Conservation (phyloP, 2,797 vertebrate species). For the Sebastes variabilis region DNA sequence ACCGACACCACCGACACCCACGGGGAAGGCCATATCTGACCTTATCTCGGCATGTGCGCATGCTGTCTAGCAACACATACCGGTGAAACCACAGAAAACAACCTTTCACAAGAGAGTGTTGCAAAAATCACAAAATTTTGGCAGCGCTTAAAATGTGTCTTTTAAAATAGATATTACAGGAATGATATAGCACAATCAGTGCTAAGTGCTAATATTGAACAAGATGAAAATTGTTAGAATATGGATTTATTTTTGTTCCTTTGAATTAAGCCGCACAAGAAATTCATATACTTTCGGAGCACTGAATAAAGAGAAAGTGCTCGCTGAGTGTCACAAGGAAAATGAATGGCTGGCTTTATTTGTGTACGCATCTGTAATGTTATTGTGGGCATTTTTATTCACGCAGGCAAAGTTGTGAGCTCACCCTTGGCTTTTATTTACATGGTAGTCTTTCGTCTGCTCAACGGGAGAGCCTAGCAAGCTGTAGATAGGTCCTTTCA, state of each 20-base stretch:
- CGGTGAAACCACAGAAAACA: slow-evolving; percentile 30
- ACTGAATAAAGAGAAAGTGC: slow-evolving; percentile 56
- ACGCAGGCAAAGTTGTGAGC: slow-evolving; percentile 75
- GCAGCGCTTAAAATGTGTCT: slow-evolving; percentile 43
- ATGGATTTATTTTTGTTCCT: slow-evolving; percentile 40
- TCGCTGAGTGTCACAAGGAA: slow-evolving; percentile 53
- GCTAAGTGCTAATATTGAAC: neutral
- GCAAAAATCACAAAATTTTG: slow-evolving; percentile 42
- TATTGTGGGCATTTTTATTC: slow-evolving; percentile 79
- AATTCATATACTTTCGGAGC: slow-evolving; percentile 51
- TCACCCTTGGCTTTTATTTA: slow-evolving; percentile 83
- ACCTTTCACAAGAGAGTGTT: slow-evolving; percentile 28
- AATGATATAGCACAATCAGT: slow-evolving; percentile 8
- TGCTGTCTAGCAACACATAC: slow-evolving; percentile 62
- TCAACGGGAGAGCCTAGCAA: slow-evolving; percentile 74
- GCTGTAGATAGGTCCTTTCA: slow-evolving; percentile 80
- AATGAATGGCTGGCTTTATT: slow-evolving; percentile 74
- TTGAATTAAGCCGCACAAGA: slow-evolving; percentile 45
- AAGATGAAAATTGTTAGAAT: slow-evolving; percentile 10
- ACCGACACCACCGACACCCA: slow-evolving; percentile 52
- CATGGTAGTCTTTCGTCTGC: slow-evolving; percentile 78
- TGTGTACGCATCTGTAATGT: slow-evolving; percentile 75
- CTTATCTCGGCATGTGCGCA: slow-evolving; percentile 67
- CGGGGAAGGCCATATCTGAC: slow-evolving; percentile 73
- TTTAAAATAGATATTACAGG: slow-evolving; percentile 31